A percentile compares a stretch with the other conserved stretches of the same genome.
These are phyloP conservation scores for Aspidapion aeneum DNA, from an alignment of 2,888 invertebrate genomes.

Conservation along the genomic window DNA sequence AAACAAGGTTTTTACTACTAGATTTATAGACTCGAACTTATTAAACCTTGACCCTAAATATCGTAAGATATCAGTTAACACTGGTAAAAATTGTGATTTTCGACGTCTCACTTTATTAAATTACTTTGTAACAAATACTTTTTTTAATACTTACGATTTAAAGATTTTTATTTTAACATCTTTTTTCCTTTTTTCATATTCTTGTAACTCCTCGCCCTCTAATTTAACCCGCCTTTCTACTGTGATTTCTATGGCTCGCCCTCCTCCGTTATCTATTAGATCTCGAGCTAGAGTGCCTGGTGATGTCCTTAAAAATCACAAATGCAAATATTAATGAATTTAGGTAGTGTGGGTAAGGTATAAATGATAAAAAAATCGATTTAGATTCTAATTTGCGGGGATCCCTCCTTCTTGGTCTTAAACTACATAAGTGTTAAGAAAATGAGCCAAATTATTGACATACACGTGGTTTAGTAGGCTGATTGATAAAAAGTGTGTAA, in stretches of 20 bases:
- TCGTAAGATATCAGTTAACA: background rate
- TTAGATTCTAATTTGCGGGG: too few relatives aligned
- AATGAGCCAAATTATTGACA: too few relatives aligned
- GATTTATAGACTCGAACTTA: too few relatives aligned
- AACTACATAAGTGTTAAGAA: too few relatives aligned
- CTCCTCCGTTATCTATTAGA: constrained; percentile 67
- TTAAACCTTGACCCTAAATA: background rate
- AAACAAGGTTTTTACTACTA: too few relatives aligned
- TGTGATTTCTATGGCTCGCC: constrained; percentile 67
- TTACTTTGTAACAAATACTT: background rate
- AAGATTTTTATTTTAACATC: constrained; percentile 40
- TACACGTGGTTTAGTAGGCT: too few relatives aligned
- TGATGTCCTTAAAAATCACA: constrained; percentile 62
- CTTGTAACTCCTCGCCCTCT: constrained; percentile 76
- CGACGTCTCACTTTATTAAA: background rate
- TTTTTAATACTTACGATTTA: background rate
- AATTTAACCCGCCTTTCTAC: constrained; percentile 67
- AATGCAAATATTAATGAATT: background rate
- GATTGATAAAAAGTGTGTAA: too few relatives aligned
- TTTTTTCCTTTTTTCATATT: constrained; percentile 56
- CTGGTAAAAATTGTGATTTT: too few relatives aligned
- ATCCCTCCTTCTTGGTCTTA: too few relatives aligned
- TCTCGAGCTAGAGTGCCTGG: constrained; percentile 79
- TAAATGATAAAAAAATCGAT: too few relatives aligned
- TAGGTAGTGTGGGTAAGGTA: too few relatives aligned